phyloP scores from a whole-genome alignment of 1,140 invertebrate species.

The Ephestia elutella region DNA sequence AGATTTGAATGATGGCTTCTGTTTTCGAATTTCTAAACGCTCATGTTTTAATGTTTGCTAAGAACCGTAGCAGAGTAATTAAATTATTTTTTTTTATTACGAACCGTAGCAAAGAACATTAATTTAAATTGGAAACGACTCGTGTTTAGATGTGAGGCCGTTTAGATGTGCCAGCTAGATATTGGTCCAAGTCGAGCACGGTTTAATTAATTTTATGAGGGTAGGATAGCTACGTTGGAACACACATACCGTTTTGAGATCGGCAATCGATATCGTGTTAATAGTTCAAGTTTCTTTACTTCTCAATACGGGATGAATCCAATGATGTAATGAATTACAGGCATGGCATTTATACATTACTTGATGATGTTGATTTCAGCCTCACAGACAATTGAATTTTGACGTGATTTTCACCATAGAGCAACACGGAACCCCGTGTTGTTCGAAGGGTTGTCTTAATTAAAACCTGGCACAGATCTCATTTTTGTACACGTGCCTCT shows the following conservation, averaged over 20 bases:
- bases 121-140: conserved; percentile 7
- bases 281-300: too few relatives aligned
- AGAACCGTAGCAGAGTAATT: not conserved
- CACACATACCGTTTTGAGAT: conserved; percentile 1
- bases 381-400: too few relatives aligned
- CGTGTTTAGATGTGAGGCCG: conserved; percentile 6
- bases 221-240: not conserved
- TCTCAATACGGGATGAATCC: too few relatives aligned
- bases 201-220: conserved; percentile 3
- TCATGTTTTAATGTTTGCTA: conserved; percentile 2
- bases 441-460: too few relatives aligned
- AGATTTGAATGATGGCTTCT: conserved; percentile 13
- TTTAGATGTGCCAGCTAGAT: conserved; percentile 8
- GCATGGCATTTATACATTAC: too few relatives aligned
- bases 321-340: too few relatives aligned
- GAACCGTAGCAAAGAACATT: not conserved
- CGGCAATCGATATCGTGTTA: not conserved
- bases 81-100: not conserved
- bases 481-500: too few relatives aligned
- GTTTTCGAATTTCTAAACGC: conserved; percentile 1
- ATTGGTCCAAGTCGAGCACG: not conserved
- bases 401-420: too few relatives aligned
- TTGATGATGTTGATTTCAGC: too few relatives aligned
- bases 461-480: too few relatives aligned
- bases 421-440: too few relatives aligned